Evolutionary conservation across 2,113 vertebrate species (phyloP), one percentile per base, ranked within the genome.

Genomic region (Pantherophis guttatus): DNA sequence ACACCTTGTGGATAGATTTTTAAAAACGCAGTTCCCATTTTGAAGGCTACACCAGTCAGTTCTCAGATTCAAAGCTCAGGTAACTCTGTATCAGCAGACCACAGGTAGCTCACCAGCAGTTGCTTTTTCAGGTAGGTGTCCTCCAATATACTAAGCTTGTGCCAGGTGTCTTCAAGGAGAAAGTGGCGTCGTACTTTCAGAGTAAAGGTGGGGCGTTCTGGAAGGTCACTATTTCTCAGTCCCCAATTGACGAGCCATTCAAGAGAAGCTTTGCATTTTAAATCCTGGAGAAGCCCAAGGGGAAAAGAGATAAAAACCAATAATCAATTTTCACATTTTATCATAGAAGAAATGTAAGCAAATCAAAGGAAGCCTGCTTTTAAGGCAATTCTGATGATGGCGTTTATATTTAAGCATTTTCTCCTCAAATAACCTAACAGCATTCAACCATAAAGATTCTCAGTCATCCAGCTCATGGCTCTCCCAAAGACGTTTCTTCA

Each of bases 151-250:
- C n/a, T 95, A 57, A 98, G 93, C 21, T 95, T 94, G 54, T 8
- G 54, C 87, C 98, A 95, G 70, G 97, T 96, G 93, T 98, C 97
- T 70, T 98, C 97, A 54, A 98, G 4, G 58, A 98, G 94, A n/a
- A 96, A 92, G 8, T 44, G 92, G 54, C 97, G 97, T 93, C 95
- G 96, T 23, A 98, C 91, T n/a, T 0, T 53, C 17, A 98, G 92
- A 62, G 85, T 50, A 24, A 97, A 93, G 0, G 62, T 1, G 29
- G 95, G 86, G 50, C 33, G 0, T 1, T 90, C 57, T 48, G 93
- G 65, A 5, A 92, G 48, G 5, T 93, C 88, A 7, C 86, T 70
- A 0, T 1, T 89, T 90, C 86, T 59, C 24, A 44, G 65, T 1
- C 33, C 33, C 33, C 33, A 33, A 33, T 33, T 33, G 33, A 33